Base-by-base conservation (phyloP, 2,797 vertebrate genomes). In the Danionella dracula region DNA sequence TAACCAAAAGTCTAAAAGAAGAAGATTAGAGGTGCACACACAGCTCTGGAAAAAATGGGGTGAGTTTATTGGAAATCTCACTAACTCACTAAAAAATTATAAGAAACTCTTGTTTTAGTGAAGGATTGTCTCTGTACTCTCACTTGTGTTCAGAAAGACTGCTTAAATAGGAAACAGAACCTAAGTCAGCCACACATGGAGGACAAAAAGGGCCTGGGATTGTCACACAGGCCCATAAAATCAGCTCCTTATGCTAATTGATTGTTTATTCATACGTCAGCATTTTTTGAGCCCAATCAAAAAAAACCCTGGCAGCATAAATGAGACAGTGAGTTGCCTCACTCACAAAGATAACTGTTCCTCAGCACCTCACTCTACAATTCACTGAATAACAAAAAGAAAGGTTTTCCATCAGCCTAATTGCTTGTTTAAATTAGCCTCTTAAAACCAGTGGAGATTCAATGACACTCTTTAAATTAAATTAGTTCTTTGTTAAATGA, bases 201-300 rank as follows among this genome's bases (percentile, higher is more conserved):
- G 49, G 62, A 65, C 17, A 57, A 40, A 63, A 57, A 66, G 53
- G 48, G 50, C 51, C 40, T 2, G 63, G 68, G 23, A 11, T 60
- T 54, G 64, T 20, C 49, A 71, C 67, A 72, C 71, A 69, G 60
- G 64, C 65, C 78, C 57, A 71, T 77, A 75, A 66, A 17, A 57
- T 71, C 44, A 71, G 57, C 67, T 63, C 60, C 66, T 71, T 75
- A 66, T 61, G 73, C 63, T 70, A 73, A 77, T 75, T 58, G 46
- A 63, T 38, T 45, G 56, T 70, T 77, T 71, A 31, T 78, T 70
- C 64, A 65, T 76, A 60, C 42, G 75, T 84, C 82, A 79, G 82
- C 81, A 41, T 16, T 78, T 83, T 82, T 71, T 34, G 17, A 40
- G 17, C 46, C n/a, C 27, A 29, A 50, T 45, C n/a, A 65, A 41